Percentiles rank a stretch among this genome's conserved stretches.
Evolutionary conservation across 1,140 invertebrate genomes (phyloP).

Genomic region (Danaus plexippus): DNA sequence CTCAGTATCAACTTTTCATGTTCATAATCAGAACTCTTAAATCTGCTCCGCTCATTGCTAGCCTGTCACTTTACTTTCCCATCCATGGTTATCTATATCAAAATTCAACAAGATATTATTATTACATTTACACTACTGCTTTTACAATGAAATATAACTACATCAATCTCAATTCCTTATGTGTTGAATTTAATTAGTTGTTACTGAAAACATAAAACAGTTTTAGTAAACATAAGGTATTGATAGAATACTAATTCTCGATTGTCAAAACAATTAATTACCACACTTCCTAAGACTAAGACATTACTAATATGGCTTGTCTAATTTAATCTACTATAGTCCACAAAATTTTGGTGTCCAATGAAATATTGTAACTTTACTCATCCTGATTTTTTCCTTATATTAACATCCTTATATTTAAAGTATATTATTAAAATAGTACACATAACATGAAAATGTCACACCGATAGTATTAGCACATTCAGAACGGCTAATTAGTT

Average conservation of each 20-base stretch:
- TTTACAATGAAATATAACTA: too few relatives aligned
- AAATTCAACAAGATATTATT: constrained; percentile 39
- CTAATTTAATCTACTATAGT: too few relatives aligned
- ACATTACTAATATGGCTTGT: too few relatives aligned
- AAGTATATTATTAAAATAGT: constrained; percentile 26
- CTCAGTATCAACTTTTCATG: constrained; percentile 49
- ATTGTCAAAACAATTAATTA: too few relatives aligned
- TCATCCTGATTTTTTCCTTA: background rate
- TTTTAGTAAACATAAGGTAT: background rate
- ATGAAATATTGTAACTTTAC: background rate
- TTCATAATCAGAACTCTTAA: constrained; percentile 29
- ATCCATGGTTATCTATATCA: constrained; percentile 60
- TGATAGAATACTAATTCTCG: too few relatives aligned
- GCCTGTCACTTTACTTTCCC: constrained; percentile 58
- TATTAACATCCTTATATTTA: background rate
- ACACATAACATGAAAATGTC: constrained; percentile 38
- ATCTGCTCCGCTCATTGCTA: constrained; percentile 37
- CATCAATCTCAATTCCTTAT: too few relatives aligned
- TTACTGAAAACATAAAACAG: too few relatives aligned
- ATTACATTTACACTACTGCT: constrained; percentile 10
- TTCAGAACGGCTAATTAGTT: too few relatives aligned
- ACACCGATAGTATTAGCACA: background rate
- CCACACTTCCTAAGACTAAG: too few relatives aligned
- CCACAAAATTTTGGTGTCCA: too few relatives aligned
- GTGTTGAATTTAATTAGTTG: too few relatives aligned